A percentile compares a stretch with the other conserved stretches of the same genome.
Conservation (phyloP, 1,140 invertebrate species). For the Drosophila subpulchrella region DNA sequence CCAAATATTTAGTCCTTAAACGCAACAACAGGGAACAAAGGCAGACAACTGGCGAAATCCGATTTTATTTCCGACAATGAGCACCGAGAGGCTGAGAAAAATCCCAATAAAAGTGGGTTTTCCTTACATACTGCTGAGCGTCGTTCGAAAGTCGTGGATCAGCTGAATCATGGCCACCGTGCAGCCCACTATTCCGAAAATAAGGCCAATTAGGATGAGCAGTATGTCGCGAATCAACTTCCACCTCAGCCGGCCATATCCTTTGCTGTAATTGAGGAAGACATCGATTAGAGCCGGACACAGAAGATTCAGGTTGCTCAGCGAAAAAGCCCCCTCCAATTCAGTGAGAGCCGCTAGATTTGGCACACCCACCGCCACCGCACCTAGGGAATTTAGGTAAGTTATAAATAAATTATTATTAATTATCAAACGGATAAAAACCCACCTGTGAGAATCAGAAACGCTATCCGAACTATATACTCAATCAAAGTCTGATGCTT, state of each 20-base stretch:
- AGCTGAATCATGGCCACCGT: conserved; percentile 54
- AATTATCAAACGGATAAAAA: neutral
- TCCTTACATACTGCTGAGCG: conserved; percentile 16
- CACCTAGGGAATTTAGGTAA: conserved; percentile 3
- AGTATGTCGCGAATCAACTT: conserved; percentile 53
- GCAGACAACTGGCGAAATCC: conserved; percentile 21
- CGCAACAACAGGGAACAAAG: conserved; percentile 12
- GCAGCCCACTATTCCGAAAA: conserved; percentile 59
- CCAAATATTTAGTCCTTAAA: conserved; percentile 48
- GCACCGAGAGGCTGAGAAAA: neutral
- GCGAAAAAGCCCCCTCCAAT: conserved; percentile 63
- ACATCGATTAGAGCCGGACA: conserved; percentile 66
- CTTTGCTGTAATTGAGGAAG: conserved; percentile 47
- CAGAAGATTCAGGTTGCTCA: conserved; percentile 62
- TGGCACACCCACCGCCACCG: conserved; percentile 58
- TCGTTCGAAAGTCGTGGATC: conserved; percentile 40
- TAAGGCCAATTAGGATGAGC: conserved; percentile 50
- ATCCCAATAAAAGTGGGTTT: neutral
- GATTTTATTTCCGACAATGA: conserved; percentile 29
- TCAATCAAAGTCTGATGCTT: conserved; percentile 13
- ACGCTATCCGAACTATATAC: conserved; percentile 39
- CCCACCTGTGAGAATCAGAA: conserved; percentile 53
- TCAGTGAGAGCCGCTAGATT: conserved; percentile 67
- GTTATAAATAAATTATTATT: neutral
- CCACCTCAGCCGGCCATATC: conserved; percentile 59